Evolutionary conservation across 2,888 invertebrate genomes (phyloP).

Genomic region (Dilophus febrilis): DNA sequence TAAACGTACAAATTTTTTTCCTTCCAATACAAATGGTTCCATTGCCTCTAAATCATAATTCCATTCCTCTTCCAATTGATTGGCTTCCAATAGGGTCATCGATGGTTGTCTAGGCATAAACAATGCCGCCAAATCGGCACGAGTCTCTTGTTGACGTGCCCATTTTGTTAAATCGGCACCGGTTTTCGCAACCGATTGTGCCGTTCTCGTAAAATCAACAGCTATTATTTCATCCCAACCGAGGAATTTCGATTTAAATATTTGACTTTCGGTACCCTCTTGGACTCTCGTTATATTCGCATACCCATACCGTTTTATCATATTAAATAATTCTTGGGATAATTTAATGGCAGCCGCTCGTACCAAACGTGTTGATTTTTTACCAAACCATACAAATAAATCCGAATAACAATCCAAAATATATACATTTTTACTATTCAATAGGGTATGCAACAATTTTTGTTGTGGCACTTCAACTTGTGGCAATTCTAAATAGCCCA

Average conservation of each 20-base stretch:
- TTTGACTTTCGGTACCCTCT: constrained; percentile 81
- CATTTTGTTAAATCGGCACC: constrained; percentile 90
- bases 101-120: constrained; percentile 88
- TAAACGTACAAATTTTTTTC: constrained; percentile 89
- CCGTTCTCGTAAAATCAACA: constrained; percentile 96
- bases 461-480: constrained; percentile 69
- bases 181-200: constrained; percentile 88
- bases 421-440: constrained; percentile 87
- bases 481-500: constrained; percentile 96
- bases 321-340: constrained; percentile 89
- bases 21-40: constrained; percentile 94
- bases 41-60: constrained; percentile 96
- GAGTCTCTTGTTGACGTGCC: constrained; percentile 79
- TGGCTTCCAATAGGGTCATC: constrained; percentile 71
- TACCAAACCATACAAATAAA: constrained; percentile 96
- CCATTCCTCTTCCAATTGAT: constrained; percentile 85
- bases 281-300: constrained; percentile 78
- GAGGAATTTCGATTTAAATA: constrained; percentile 91
- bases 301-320: constrained; percentile 78
- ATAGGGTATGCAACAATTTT: constrained; percentile 55
- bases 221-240: constrained; percentile 99
- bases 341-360: constrained; percentile 91
- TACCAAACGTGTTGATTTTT: constrained; percentile 88
- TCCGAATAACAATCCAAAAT: constrained; percentile 88
- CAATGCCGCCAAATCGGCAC: constrained; percentile 83